These are phyloP conservation scores for Poicephalus meyeri DNA, from an alignment of 2,113 vertebrate genomes.

Conservation along the genomic window DNA sequence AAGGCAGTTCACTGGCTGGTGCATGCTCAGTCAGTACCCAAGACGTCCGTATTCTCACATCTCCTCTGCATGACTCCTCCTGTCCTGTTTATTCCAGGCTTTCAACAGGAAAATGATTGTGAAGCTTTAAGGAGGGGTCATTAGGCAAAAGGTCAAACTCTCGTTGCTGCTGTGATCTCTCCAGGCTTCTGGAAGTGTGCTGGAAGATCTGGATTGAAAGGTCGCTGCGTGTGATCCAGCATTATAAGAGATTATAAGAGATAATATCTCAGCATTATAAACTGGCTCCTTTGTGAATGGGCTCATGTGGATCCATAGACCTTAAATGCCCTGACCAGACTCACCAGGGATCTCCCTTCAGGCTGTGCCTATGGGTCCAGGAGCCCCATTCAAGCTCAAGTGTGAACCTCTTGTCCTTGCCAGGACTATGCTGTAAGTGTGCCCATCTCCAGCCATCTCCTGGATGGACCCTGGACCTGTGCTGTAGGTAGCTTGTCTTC, in stretches of 20 bases:
- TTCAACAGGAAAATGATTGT: neutral
- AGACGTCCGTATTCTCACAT: neutral
- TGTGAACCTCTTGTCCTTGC: neutral
- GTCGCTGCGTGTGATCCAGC: neutral
- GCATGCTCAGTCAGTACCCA: neutral
- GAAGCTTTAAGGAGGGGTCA: neutral
- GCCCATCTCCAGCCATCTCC: neutral
- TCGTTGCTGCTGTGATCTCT: neutral
- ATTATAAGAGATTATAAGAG: neutral
- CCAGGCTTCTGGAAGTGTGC: neutral
- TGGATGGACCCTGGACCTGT: neutral
- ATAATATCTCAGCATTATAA: neutral
- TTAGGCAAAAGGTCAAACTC: neutral
- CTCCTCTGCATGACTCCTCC: constrained; percentile 15
- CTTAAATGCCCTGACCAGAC: neutral
- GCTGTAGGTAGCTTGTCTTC: neutral
- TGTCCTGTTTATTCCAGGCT: neutral
- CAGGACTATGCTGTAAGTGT: neutral
- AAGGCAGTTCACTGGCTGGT: neutral
- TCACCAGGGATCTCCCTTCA: neutral
- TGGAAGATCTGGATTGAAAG: neutral
- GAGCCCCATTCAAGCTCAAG: neutral
- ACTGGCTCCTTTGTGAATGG: neutral
- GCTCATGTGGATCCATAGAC: neutral
- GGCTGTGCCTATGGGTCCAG: neutral